A percentile compares a stretch with the other conserved stretches of the same genome.
Conservation (phyloP, 2,888 invertebrate species). For the Orthosia gracilis region DNA sequence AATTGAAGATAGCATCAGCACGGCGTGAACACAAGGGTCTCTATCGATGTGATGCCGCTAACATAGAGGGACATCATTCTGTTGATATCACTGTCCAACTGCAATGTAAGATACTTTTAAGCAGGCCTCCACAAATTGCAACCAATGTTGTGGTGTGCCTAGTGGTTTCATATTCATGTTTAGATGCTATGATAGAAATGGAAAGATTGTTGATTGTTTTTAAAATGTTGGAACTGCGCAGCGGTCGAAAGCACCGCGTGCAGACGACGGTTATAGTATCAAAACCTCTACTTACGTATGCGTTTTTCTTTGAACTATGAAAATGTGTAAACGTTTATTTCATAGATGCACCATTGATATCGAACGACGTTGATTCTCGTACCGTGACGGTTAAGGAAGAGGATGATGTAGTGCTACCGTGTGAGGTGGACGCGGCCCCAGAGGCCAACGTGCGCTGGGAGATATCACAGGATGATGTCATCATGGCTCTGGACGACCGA, state of each 20-base stretch:
- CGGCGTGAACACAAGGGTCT: constrained; percentile 74
- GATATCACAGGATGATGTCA: constrained; percentile 74
- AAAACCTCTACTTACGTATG: not conserved
- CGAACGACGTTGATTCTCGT: constrained; percentile 57
- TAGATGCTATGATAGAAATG: not conserved
- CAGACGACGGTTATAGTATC: not conserved
- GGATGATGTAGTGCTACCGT: constrained; percentile 73
- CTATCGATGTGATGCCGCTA: constrained; percentile 80
- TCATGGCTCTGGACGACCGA: constrained; percentile 71
- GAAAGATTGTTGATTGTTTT: not conserved
- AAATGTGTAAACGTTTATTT: not conserved
- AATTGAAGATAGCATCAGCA: constrained; percentile 73
- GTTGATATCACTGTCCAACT: constrained; percentile 75
- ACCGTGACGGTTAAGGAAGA: constrained; percentile 72
- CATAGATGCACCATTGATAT: constrained; percentile 81
- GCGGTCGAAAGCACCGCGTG: not conserved
- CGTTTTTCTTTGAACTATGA: not conserved
- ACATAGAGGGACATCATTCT: constrained; percentile 74
- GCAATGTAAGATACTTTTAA: constrained; percentile 75
- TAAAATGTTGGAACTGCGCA: not conserved
- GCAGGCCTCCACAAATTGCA: not conserved
- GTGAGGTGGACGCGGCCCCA: constrained; percentile 81
- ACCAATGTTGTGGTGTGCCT: not conserved
- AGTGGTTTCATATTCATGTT: not conserved
- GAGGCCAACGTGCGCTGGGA: constrained; percentile 81